Conservation (phyloP, 1,140 invertebrate species). For the Latrodectus geometricus region DNA sequence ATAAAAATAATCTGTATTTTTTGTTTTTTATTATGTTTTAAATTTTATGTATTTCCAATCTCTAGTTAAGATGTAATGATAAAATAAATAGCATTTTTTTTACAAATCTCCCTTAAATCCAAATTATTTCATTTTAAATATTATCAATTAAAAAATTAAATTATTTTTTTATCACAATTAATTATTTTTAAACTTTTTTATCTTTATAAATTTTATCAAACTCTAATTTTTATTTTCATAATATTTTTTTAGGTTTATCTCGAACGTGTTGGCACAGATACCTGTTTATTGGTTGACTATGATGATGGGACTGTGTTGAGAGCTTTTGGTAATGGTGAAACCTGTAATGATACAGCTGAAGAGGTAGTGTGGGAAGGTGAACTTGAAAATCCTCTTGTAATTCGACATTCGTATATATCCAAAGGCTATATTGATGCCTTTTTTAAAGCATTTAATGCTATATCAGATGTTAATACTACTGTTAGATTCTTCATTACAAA, state of each 20-base stretch:
- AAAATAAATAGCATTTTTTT: no score
- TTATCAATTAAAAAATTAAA: no score
- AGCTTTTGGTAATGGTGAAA: conserved; percentile 56
- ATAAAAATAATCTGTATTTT: no score
- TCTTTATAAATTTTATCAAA: no score
- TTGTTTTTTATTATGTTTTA: no score
- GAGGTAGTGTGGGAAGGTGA: conserved; percentile 60
- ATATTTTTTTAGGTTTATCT: conserved; percentile 41
- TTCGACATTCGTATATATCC: conserved; percentile 65
- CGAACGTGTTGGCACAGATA: conserved; percentile 66
- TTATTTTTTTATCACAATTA: no score
- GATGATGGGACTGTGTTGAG: conserved; percentile 65
- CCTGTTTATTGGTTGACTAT: conserved; percentile 69
- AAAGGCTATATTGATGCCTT: conserved; percentile 66
- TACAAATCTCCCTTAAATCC: no score
- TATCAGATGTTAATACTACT: conserved; percentile 62
- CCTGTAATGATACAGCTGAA: conserved; percentile 61
- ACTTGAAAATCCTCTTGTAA: conserved; percentile 55
- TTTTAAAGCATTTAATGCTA: conserved; percentile 66
- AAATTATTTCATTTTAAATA: no score
- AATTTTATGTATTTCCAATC: no score
- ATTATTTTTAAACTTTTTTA: no score
- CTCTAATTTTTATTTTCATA: no score
- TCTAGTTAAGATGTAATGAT: no score
- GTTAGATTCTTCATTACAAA: conserved; percentile 65